These are phyloP conservation scores for Trachymyrmex cornetzi DNA, from an alignment of 1,140 invertebrate genomes.

Conservation along the genomic window DNA sequence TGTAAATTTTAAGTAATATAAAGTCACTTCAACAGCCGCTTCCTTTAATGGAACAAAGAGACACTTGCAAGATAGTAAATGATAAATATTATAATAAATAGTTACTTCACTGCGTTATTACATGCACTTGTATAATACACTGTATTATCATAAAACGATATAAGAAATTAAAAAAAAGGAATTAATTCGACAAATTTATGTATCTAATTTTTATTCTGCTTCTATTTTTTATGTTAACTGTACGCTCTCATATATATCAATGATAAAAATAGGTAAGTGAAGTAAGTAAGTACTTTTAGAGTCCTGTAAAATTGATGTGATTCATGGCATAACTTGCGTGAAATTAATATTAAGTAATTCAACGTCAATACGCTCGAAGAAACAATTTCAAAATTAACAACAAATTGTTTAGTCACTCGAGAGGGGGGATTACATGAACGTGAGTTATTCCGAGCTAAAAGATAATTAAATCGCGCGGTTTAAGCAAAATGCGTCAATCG, in stretches of 20 bases:
- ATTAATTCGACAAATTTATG: not conserved
- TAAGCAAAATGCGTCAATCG: constrained; percentile 10
- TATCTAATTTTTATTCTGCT: not conserved
- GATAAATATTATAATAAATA: not conserved
- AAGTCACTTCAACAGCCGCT: not conserved
- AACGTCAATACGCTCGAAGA: not conserved
- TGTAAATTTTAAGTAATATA: not conserved
- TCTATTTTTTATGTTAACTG: not conserved
- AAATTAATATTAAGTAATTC: constrained; percentile 20
- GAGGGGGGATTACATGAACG: not conserved
- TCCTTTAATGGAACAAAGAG: not conserved
- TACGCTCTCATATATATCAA: not conserved
- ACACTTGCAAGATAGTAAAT: not conserved
- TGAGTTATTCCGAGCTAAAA: constrained; percentile 1
- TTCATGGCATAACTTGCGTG: not conserved
- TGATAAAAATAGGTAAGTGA: not conserved
- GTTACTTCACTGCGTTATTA: constrained; percentile 13
- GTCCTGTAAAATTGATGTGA: not conserved
- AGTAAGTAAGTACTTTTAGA: not conserved
- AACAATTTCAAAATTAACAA: constrained; percentile 24
- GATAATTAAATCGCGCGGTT: constrained; percentile 21
- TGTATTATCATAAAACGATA: not conserved
- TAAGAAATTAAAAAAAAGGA: not conserved
- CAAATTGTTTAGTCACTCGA: constrained; percentile 18
- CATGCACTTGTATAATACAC: not conserved